phyloP scores from a whole-genome alignment of 2,888 invertebrate species.

The Diaprepes abbreviatus region DNA sequence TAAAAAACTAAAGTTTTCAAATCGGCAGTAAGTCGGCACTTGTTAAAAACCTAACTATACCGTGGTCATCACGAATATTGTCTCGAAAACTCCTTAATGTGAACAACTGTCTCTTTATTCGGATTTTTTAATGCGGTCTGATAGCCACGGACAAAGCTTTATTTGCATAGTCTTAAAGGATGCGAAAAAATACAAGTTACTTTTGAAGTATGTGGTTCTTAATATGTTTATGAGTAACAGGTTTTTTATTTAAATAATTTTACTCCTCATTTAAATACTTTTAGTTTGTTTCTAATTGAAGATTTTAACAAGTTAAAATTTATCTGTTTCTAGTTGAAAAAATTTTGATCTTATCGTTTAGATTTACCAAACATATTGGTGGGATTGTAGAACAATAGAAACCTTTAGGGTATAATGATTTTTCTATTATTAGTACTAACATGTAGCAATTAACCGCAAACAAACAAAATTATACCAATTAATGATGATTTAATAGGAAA shows the following conservation, averaged over 20 bases:
- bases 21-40: too few species aligned
- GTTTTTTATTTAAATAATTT: slow-evolving; percentile 19
- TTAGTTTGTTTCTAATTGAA: not conserved
- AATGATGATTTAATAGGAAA: too few species aligned
- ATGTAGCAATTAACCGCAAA: too few species aligned
- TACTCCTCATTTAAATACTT: slow-evolving; percentile 4
- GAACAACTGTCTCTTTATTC: slow-evolving; percentile 57
- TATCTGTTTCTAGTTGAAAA: not conserved
- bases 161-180: slow-evolving; percentile 53
- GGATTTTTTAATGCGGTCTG: slow-evolving; percentile 55
- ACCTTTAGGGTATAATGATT: too few species aligned
- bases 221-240: slow-evolving; percentile 35
- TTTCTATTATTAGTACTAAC: too few species aligned
- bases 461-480: too few species aligned
- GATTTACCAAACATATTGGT: not conserved
- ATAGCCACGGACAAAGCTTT: slow-evolving; percentile 52
- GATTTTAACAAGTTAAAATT: not conserved
- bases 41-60: not conserved
- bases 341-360: not conserved
- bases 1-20: too few species aligned
- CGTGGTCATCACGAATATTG: slow-evolving; percentile 1
- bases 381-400: too few species aligned
- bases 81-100: slow-evolving; percentile 51
- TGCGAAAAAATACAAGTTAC: slow-evolving; percentile 46
- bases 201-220: slow-evolving; percentile 39